Percentiles rank a stretch among this genome's conserved stretches.
Evolutionary conservation across 1,140 invertebrate species (phyloP).

Genomic region (Anastrepha ludens): DNA sequence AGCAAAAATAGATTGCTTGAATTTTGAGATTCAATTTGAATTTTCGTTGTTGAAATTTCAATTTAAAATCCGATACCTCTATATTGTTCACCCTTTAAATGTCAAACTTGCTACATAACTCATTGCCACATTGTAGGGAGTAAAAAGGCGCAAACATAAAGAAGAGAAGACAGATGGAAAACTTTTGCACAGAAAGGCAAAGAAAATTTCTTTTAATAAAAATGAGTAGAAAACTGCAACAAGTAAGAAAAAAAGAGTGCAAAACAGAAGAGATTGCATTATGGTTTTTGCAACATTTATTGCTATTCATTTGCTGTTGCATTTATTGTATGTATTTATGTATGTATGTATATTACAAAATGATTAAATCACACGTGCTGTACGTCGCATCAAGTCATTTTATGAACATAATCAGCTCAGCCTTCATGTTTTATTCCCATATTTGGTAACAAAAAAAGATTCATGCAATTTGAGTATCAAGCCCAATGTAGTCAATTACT

Average conservation of each 20-base stretch:
- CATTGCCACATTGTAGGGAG: neutral
- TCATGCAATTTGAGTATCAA: no score
- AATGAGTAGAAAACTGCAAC: neutral
- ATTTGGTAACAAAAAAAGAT: no score
- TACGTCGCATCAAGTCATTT: no score
- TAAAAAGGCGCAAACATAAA: neutral
- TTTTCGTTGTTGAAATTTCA: no score
- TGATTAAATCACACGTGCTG: no score
- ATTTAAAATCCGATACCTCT: no score
- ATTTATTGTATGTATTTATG: neutral
- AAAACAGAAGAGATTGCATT: neutral
- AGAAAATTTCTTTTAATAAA: neutral
- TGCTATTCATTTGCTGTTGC: no score
- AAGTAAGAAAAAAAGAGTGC: neutral
- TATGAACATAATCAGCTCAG: no score
- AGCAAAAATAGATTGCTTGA: no score
- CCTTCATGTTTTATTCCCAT: no score
- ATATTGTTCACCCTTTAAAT: neutral
- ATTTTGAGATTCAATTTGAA: no score
- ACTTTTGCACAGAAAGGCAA: neutral
- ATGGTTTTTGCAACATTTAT: neutral
- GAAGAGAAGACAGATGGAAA: neutral
- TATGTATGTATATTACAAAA: neutral
- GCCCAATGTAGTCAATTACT: no score
- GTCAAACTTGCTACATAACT: conserved; percentile 44